phyloP scores from a whole-genome alignment of 2,888 invertebrate species.

The Epinotia brunnichana region DNA sequence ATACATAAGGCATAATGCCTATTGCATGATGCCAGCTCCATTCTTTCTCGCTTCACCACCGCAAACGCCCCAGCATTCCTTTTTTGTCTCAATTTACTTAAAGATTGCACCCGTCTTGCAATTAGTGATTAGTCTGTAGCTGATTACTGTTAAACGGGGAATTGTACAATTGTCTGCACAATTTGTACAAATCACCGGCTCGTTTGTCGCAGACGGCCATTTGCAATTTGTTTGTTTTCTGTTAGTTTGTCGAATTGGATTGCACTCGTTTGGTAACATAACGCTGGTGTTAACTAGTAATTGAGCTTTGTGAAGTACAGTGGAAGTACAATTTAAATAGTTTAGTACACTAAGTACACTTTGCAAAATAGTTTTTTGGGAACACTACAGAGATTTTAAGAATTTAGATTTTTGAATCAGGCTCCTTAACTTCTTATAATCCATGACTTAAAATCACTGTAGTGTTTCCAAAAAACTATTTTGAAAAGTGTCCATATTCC shows the following conservation, averaged over 20 bases:
- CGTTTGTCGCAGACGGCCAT: constrained; percentile 58
- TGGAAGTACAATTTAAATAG: too few relatives aligned
- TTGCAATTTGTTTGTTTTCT: constrained; percentile 45
- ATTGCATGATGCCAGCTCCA: constrained; percentile 22
- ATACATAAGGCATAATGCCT: too few relatives aligned
- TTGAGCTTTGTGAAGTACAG: not conserved
- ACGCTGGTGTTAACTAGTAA: not conserved
- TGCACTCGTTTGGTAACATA: constrained; percentile 24
- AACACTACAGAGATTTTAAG: too few relatives aligned
- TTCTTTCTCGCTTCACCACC: constrained; percentile 5
- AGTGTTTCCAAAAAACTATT: too few relatives aligned
- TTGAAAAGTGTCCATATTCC: too few relatives aligned
- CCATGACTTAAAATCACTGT: too few relatives aligned
- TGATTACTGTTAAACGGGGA: constrained; percentile 66
- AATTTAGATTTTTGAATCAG: too few relatives aligned
- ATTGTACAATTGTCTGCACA: constrained; percentile 40
- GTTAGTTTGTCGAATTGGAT: constrained; percentile 13
- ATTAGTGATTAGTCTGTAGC: constrained; percentile 74
- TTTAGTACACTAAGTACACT: too few relatives aligned
- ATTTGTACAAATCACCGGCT: constrained; percentile 46
- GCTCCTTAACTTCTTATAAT: too few relatives aligned
- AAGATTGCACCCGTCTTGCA: constrained; percentile 67
- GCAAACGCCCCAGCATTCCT: constrained; percentile 47
- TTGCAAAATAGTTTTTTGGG: too few relatives aligned
- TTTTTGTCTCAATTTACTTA: constrained; percentile 75